A percentile compares a stretch with the other conserved stretches of the same genome.
Evolutionary conservation across 2,888 invertebrate species (phyloP).

Genomic region (Hydrotaea cyrtoneurina): DNA sequence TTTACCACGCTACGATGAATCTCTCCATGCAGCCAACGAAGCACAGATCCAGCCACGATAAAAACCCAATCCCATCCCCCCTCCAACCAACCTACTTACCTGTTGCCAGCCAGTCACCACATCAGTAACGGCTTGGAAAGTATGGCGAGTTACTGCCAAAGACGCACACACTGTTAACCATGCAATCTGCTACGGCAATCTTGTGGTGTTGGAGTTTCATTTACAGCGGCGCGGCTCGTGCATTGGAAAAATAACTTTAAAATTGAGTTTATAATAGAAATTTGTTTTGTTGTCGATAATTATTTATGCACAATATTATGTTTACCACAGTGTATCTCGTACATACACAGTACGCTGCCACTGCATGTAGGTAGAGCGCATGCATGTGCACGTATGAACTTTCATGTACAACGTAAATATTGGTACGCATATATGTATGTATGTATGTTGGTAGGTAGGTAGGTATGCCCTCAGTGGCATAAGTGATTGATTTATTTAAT

Average conservation of each 20-base stretch:
- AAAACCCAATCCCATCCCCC: too few species aligned
- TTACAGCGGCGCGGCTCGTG: not conserved
- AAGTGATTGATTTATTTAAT: constrained; percentile 54
- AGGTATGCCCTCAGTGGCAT: constrained; percentile 2
- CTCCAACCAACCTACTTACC: constrained; percentile 6
- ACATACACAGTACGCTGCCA: not conserved
- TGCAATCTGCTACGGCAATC: constrained; percentile 28
- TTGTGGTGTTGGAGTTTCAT: constrained; percentile 27
- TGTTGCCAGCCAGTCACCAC: not conserved
- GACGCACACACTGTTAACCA: not conserved
- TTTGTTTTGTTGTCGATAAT: constrained; percentile 21
- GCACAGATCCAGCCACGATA: not conserved
- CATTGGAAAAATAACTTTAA: not conserved
- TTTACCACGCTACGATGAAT: constrained; percentile 25
- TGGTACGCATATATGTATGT: not conserved
- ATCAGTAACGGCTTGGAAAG: constrained; percentile 23
- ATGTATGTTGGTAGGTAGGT: not conserved
- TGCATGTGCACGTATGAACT: too few species aligned
- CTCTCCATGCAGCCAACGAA: not conserved
- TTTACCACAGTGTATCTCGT: not conserved
- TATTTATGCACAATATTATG: constrained; percentile 36
- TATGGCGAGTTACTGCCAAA: not conserved
- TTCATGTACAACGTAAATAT: not conserved
- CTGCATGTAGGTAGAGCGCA: too few species aligned
- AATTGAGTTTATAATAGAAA: constrained; percentile 30